phyloP scores from a whole-genome alignment of 2,888 invertebrate species.

The Cephus runcator region DNA sequence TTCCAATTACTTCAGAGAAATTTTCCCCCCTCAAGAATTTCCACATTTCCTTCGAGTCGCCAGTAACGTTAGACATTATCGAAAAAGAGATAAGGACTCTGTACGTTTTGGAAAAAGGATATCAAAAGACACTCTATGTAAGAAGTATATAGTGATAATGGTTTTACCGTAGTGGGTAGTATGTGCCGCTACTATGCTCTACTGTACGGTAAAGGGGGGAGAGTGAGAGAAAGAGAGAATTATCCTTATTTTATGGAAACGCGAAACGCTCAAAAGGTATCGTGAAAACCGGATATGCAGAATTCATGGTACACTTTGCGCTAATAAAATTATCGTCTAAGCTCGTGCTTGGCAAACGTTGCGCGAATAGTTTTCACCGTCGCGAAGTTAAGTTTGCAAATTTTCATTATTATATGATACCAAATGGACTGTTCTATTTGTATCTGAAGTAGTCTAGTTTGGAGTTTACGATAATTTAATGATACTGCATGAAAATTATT shows the following conservation, averaged over 20 bases:
- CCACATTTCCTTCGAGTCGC: not conserved
- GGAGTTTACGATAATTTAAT: not conserved
- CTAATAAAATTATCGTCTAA: not conserved
- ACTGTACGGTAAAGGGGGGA: not conserved
- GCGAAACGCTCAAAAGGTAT: not conserved
- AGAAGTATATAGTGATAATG: not conserved
- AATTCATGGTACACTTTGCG: not conserved
- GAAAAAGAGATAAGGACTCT: not conserved
- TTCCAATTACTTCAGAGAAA: not conserved
- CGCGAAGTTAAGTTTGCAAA: not conserved
- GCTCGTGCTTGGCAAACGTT: not conserved
- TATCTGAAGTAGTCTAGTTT: not conserved
- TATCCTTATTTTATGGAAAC: not conserved
- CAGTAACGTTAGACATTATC: not conserved
- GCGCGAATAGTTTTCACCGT: not conserved
- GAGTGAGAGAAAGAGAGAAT: constrained; percentile 15
- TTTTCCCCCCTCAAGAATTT: not conserved
- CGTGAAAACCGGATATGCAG: not conserved
- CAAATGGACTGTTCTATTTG: not conserved
- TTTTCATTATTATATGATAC: not conserved
- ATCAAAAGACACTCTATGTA: not conserved
- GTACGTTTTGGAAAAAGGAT: not conserved
- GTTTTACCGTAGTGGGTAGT: not conserved
- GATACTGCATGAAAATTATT: not conserved
- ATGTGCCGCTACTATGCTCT: not conserved